These are phyloP conservation scores for Hylaea fasciaria DNA, from an alignment of 2,888 invertebrate species.

Conservation along the genomic window DNA sequence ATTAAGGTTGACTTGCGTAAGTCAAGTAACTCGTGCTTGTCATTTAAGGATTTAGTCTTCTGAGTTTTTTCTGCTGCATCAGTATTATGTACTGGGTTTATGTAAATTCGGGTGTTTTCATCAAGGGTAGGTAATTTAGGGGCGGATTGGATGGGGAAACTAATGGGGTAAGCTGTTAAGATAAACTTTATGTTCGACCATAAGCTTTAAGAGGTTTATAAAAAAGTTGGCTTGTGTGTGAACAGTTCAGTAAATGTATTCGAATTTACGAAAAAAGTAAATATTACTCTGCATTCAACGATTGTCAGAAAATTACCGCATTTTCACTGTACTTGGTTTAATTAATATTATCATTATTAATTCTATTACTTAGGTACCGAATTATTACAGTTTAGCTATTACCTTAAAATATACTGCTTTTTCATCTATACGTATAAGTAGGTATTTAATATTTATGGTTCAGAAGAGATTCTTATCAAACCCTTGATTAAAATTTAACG, in stretches of 20 bases:
- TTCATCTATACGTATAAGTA: too few species aligned
- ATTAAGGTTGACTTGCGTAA: constrained; percentile 29
- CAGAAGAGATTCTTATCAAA: too few species aligned
- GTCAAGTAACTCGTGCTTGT: constrained; percentile 21
- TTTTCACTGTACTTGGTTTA: too few species aligned
- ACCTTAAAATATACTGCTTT: too few species aligned
- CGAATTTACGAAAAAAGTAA: too few species aligned
- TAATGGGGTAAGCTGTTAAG: constrained; percentile 24
- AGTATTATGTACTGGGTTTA: constrained; percentile 16
- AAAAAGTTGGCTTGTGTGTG: not conserved
- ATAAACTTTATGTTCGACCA: constrained; percentile 10
- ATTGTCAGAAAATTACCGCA: not conserved
- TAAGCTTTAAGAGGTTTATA: constrained; percentile 8
- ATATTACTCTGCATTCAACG: too few species aligned
- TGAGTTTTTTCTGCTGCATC: constrained; percentile 17
- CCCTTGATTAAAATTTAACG: too few species aligned
- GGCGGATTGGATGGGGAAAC: constrained; percentile 23
- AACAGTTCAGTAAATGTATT: not conserved
- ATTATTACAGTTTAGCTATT: too few species aligned
- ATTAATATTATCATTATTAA: too few species aligned
- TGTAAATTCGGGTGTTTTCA: constrained; percentile 27
- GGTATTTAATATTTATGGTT: too few species aligned
- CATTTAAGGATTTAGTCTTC: constrained; percentile 24
- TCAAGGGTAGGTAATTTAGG: constrained; percentile 18
- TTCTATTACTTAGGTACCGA: too few species aligned